These are phyloP conservation scores for Caenorhabditis parvicauda DNA, from an alignment of 2,888 invertebrate genomes.

Conservation along the genomic window DNA sequence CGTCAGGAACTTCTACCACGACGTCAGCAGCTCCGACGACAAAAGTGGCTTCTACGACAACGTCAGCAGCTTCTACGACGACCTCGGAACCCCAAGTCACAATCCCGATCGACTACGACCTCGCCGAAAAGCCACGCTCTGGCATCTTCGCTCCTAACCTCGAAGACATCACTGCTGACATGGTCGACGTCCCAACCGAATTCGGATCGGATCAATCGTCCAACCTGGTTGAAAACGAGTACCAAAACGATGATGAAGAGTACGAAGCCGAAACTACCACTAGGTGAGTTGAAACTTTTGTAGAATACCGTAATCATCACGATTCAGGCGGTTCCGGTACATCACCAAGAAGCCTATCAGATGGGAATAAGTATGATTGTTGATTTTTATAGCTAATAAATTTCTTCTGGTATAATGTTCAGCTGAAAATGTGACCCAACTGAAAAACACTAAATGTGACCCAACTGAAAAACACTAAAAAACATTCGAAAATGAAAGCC, in stretches of 20 bases:
- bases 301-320: no score
- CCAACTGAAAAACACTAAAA: no score
- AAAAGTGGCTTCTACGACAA: background rate
- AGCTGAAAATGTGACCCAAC: no score
- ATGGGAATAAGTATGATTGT: constrained; percentile 21
- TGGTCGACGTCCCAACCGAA: constrained; percentile 22
- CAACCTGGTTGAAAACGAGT: background rate
- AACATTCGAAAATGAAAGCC: no score
- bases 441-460: no score
- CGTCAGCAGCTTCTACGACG: constrained; percentile 8
- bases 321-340: constrained; percentile 45
- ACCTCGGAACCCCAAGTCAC: constrained; percentile 1
- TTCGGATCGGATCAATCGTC: constrained; percentile 8
- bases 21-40: background rate
- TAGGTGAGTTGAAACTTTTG: constrained; percentile 18
- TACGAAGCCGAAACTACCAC: constrained; percentile 18
- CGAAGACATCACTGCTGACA: no score
- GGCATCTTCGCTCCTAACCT: no score
- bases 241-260: constrained; percentile 22
- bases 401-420: no score
- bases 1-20: background rate
- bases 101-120: background rate
- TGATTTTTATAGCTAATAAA: no score
- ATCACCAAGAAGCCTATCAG: constrained; percentile 43
- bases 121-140: background rate